phyloP scores from a whole-genome alignment of 2,888 invertebrate genomes.

The Neoscelio sp. region DNA sequence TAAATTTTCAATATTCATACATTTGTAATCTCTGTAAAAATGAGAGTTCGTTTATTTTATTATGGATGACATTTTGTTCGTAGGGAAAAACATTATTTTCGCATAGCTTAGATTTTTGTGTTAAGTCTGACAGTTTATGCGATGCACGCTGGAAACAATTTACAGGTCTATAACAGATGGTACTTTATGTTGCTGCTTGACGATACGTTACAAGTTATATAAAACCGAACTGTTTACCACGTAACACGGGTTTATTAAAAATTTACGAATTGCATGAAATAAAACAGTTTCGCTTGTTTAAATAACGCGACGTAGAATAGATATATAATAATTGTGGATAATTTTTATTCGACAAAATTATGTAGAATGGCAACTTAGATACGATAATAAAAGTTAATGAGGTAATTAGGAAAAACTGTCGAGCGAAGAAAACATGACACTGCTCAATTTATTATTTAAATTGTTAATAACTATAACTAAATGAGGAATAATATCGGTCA shows the following conservation, averaged over 20 bases:
- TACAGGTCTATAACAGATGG: conserved; percentile 44
- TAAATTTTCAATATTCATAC: neutral
- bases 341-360: too few species aligned
- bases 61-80: conserved; percentile 13
- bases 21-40: too few species aligned
- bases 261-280: neutral
- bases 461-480: too few species aligned
- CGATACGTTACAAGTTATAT: conserved; percentile 38
- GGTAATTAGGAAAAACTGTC: too few species aligned
- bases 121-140: conserved; percentile 26
- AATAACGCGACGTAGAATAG: too few species aligned
- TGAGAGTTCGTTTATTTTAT: too few species aligned
- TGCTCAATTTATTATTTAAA: too few species aligned
- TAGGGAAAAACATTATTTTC: conserved; percentile 2
- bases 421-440: too few species aligned
- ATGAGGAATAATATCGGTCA: too few species aligned
- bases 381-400: too few species aligned
- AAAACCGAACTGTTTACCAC: conserved; percentile 29
- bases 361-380: too few species aligned
- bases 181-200: conserved; percentile 33
- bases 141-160: conserved; percentile 35
- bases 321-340: too few species aligned
- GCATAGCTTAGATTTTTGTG: conserved; percentile 9
- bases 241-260: neutral
- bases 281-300: neutral